Evolutionary conservation across 2,888 invertebrate species (phyloP), one percentile per base, ranked within the genome.

Genomic region (Dorcus parallelipipedus): DNA sequence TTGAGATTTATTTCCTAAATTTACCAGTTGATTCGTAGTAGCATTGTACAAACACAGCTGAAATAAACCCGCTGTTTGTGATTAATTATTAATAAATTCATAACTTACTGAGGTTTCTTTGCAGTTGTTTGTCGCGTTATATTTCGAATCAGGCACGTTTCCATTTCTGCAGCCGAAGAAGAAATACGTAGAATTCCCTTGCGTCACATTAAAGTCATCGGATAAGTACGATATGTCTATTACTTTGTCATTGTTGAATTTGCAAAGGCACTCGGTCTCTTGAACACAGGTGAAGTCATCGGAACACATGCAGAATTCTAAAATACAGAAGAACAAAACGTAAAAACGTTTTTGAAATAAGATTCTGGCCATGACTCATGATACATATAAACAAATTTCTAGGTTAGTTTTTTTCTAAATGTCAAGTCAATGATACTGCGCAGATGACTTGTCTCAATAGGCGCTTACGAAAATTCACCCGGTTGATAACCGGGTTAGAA

Each of bases 141-240:
- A 58, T 56, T 61, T 56, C 45, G 26, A 4, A 33, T 33, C 26
- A 6, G 26, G 26, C 26, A 59, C 59, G 9, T 58, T 64, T 9
- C 55, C 63, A 62, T 77, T 68, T 43, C 58, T 65, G 59, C 81
- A 80, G 3, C 79, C 78, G 63, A 75, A 73, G 64, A 78, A 80
- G 39, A 68, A 74, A 60, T 73, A 76, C 3, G 67, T 71, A 26
- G 66, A 58, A 54, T 68, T 68, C 17, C 43, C 51, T 49, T 41
- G 49, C 8, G 45, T 40, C 10, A 52, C 52, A 9, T 59, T 56
- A 54, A 69, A 69, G 64, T 68, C 68, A 14, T 72, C 61, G 10
- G 51, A 61, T 55, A 76, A 60, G 58, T 58, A 59, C 40, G 67
- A 63, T 61, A 74, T 62, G 63, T 74, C 67, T 51, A 76, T 75